Evolutionary conservation across 2,888 invertebrate genomes (phyloP).

Genomic region (Peribatodes rhomboidaria): DNA sequence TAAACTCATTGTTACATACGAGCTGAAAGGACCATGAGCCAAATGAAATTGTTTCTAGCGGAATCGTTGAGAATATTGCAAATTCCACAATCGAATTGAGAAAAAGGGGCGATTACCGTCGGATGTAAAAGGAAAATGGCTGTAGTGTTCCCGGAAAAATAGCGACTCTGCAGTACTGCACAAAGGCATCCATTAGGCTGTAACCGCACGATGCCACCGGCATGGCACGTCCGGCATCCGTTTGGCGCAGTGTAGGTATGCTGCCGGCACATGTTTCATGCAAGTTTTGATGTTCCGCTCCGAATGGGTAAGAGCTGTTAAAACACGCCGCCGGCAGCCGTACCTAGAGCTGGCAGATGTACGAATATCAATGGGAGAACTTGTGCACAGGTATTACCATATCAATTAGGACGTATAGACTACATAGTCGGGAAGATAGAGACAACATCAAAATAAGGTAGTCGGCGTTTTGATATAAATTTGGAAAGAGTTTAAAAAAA

Average conservation of each 20-base stretch:
- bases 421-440: too few species aligned
- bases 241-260: constrained; percentile 31
- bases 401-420: not conserved
- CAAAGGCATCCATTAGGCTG: constrained; percentile 36
- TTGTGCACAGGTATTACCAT: not conserved
- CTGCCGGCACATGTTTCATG: constrained; percentile 31
- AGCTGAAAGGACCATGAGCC: constrained; percentile 75
- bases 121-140: constrained; percentile 44
- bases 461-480: too few species aligned
- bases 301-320: constrained; percentile 8
- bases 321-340: not conserved
- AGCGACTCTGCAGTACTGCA: constrained; percentile 23
- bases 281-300: constrained; percentile 24
- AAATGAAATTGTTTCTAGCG: constrained; percentile 76
- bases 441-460: too few species aligned
- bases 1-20: constrained; percentile 83
- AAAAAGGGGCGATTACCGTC: constrained; percentile 46
- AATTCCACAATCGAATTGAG: constrained; percentile 50
- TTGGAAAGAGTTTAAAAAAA: too few species aligned
- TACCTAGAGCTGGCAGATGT: not conserved
- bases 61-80: constrained; percentile 63
- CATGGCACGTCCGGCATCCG: constrained; percentile 31
- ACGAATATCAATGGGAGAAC: not conserved
- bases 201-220: constrained; percentile 28
- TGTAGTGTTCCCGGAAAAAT: constrained; percentile 30